These are phyloP conservation scores for Catharus minimus DNA, from an alignment of 2,113 vertebrate species.

Conservation along the genomic window DNA sequence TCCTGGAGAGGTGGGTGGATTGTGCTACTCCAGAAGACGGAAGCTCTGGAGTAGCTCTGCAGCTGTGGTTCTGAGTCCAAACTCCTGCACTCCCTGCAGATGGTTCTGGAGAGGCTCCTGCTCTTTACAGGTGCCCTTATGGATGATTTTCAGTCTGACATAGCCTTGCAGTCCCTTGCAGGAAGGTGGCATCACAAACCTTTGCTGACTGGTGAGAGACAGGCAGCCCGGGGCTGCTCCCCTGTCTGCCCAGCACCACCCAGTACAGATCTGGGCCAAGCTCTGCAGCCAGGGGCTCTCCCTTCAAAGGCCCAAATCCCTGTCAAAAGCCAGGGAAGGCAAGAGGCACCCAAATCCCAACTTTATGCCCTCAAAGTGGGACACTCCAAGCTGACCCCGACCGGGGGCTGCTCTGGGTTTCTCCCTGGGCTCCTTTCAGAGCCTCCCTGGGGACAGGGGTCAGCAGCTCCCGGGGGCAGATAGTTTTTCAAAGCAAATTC, in stretches of 20 bases:
- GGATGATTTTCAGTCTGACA: neutral
- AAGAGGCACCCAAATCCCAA: neutral
- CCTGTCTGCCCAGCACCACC: neutral
- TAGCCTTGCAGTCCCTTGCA: neutral
- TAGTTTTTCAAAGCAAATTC: conserved; percentile 66
- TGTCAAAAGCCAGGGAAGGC: neutral
- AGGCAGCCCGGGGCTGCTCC: neutral
- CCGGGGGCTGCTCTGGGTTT: neutral
- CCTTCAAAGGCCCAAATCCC: neutral
- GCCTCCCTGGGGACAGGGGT: neutral
- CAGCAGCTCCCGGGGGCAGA: conserved; percentile 23
- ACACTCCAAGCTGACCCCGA: neutral
- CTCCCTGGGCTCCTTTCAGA: neutral
- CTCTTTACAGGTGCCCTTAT: fast-evolving
- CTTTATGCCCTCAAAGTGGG: neutral
- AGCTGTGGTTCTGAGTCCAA: neutral
- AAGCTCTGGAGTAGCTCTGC: too few relatives aligned
- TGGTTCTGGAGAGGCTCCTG: neutral
- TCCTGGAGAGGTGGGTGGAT: too few relatives aligned
- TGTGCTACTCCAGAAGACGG: neutral
- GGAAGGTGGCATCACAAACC: neutral
- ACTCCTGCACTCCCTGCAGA: neutral
- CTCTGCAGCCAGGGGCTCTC: neutral
- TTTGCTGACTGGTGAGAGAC: neutral
- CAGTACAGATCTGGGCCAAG: neutral